Percentiles rank a stretch among this genome's conserved stretches.
Conservation (phyloP, 2,113 vertebrate genomes). For the Thunnus thynnus region DNA sequence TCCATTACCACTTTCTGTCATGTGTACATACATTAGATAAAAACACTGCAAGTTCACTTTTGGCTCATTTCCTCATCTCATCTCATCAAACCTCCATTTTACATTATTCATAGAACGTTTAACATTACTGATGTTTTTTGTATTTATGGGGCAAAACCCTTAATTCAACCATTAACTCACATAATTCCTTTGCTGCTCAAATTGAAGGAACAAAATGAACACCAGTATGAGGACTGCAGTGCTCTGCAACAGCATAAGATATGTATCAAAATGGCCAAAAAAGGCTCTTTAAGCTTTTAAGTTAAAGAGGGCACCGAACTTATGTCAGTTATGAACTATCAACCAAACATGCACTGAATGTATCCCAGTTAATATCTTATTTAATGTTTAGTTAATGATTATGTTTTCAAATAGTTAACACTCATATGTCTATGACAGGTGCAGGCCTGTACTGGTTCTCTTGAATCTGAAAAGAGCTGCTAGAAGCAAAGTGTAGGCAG, state of each 20-base stretch:
- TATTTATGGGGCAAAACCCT: constrained; percentile 19
- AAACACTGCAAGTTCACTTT: background rate
- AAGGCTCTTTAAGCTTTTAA: background rate
- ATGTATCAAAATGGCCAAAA: background rate
- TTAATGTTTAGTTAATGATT: constrained; percentile 25
- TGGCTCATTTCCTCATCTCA: constrained; percentile 34
- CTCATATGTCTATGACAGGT: background rate
- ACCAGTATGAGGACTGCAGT: background rate
- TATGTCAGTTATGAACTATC: background rate
- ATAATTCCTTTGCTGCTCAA: constrained; percentile 44
- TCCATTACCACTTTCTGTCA: constrained; percentile 26
- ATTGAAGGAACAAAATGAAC: constrained; percentile 25
- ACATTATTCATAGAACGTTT: constrained; percentile 48
- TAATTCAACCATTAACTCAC: constrained; percentile 21
- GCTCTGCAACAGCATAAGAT: no score
- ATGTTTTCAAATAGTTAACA: constrained; percentile 32
- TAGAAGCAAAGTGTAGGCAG: constrained; percentile 31
- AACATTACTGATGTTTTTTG: constrained; percentile 24
- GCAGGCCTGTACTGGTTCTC: background rate
- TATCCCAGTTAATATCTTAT: background rate
- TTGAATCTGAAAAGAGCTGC: constrained; percentile 42
- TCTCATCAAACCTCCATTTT: constrained; percentile 19
- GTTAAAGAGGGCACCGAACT: background rate
- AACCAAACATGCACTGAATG: background rate
- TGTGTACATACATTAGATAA: background rate